Percentiles rank a stretch among this genome's conserved stretches.
Evolutionary conservation across 2,888 invertebrate species (phyloP).

Genomic region (Melieria crassipennis): DNA sequence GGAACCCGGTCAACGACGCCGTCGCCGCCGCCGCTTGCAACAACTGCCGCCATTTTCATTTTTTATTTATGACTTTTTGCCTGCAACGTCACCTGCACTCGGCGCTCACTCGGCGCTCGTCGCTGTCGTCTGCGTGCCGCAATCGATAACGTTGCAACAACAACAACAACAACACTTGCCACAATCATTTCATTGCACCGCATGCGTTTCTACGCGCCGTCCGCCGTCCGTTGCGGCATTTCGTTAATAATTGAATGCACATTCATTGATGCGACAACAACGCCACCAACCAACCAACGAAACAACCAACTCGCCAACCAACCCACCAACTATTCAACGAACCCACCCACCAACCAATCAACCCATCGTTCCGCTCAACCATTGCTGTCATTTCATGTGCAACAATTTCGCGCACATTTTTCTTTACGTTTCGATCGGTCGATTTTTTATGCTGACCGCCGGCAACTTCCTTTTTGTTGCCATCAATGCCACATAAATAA

Average conservation of each 20-base stretch:
- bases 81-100: background rate
- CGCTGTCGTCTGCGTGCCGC: too few relatives aligned
- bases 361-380: too few relatives aligned
- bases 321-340: too few relatives aligned
- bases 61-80: too few relatives aligned
- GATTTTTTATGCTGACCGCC: slow-evolving; percentile 9
- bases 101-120: slow-evolving; percentile 4
- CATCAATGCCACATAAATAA: background rate
- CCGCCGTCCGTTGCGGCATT: slow-evolving; percentile 46
- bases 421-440: slow-evolving; percentile 22
- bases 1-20: background rate
- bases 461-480: background rate
- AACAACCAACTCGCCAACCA: too few relatives aligned
- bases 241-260: slow-evolving; percentile 58
- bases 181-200: too few relatives aligned
- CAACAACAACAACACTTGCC: too few relatives aligned
- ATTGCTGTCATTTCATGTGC: slow-evolving; percentile 23
- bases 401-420: slow-evolving; percentile 10
- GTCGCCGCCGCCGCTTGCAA: background rate
- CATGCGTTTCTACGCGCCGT: too few relatives aligned
- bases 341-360: too few relatives aligned
- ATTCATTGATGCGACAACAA: slow-evolving; percentile 28
- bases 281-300: background rate
- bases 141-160: too few relatives aligned
- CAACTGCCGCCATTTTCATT: too few relatives aligned